Evolutionary conservation across 2,113 vertebrate genomes (phyloP), one percentile per base, ranked within the genome.

Genomic region (Myrmecophaga tridactyla): DNA sequence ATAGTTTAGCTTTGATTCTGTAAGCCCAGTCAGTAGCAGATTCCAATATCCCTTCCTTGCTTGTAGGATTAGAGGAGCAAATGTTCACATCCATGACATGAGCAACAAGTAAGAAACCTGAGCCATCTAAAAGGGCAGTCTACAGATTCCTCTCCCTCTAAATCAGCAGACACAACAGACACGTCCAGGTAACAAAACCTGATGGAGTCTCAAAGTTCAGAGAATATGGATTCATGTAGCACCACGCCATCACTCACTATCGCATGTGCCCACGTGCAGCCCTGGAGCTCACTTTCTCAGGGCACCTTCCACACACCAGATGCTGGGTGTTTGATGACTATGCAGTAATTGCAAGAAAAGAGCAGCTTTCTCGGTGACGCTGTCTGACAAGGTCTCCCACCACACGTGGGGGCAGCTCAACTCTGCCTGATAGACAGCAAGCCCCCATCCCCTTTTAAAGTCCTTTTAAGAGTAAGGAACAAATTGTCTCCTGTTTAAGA

Each of bases 381-480:
- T 27, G 23, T 25, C 12, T 36, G 27, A 46, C 17, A 82, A 89
- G 23, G 69, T 86, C 12, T 80, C 29, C 11, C 4, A 6, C 20
- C 11, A 51, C 1, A 29, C 82, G 39, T 31, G 4, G 2, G 29
- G 31, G 5, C 14, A 56, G 53, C 3, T 60, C 36, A 36, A 18
- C 13, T 39, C 56, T 56, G 36, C 20, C 17, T 60, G 34, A 92
- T 1, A 67, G 2, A 51, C 6, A 70, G 31, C 29, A 5, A 4
- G 48, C 41, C 20, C 63, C 81, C 17, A 29, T 48, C 25, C 2
- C 18, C 29, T 43, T 78, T 86, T 75, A 70, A n/a, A 69, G 18
- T 34, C 36, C 25, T 86, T 86, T 86, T 27, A 62, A 56, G 83
- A 84, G 87, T 94, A 83, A 92, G 31, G 46, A 58, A 77, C 12